Evolutionary conservation across 2,888 invertebrate genomes (phyloP), one percentile per base, ranked within the genome.

Genomic region (Drosophila kanekoi): DNA sequence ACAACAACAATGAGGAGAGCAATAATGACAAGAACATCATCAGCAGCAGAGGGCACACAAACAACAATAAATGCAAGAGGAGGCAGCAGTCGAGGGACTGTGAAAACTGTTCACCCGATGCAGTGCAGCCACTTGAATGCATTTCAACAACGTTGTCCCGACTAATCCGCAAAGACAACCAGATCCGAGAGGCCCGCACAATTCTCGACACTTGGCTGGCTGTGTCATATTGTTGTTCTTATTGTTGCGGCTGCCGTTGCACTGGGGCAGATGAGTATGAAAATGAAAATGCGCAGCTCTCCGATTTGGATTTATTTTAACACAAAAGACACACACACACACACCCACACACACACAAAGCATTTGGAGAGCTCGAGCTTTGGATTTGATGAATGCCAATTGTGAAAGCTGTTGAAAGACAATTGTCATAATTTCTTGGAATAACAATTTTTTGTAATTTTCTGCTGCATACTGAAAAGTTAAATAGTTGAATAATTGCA

Each of bases 81-180:
- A 16, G 56, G 60, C 49, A 49, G 56, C 57, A n/a, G 9, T 0
- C 2, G 35, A 3, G 16, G 8, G n/a, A 33, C 38, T 38, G 51
- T 51, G 52, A 35, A 28, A 28, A 28, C 28, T 28, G 60, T 57
- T 59, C 38, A 54, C 65, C 75, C 76, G 65, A 71, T 65, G 65
- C 65, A 72, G 68, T 77, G 71, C 71, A 79, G 73, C 65, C 81
- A 80, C 83, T 83, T 80, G 83, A 83, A 81, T 86, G 82, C 81
- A 65, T 78, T 83, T 73, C 73, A 73, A 62, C 76, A 78, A 56
- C 69, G 65, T 74, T 83, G 72, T 20, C 32, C 58, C 77, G 51
- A 58, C 77, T 87, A 83, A 83, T 83, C 83, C 81, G 72, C 72
- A 83, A 81, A 84, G 85, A 84, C 79, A 87, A 79, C 77, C 72